Percentiles rank a stretch among this genome's conserved stretches.
phyloP scores from a whole-genome alignment of 2,113 vertebrate genomes.

The Trachemys scripta region DNA sequence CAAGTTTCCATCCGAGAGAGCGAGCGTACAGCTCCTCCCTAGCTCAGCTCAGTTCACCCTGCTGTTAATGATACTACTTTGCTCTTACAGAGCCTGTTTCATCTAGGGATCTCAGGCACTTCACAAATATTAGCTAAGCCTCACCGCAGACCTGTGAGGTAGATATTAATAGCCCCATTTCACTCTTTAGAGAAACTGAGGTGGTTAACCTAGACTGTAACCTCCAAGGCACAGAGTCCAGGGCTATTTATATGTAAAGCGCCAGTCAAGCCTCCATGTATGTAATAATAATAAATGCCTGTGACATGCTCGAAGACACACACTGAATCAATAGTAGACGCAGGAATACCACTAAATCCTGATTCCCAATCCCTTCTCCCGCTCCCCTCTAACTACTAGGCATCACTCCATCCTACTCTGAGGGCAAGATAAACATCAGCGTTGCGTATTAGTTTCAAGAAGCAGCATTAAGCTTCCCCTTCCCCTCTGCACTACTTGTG shows the following conservation, averaged over 20 bases:
- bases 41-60: rapidly evolving
- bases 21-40: not conserved
- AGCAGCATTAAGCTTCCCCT: not conserved
- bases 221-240: not conserved
- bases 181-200: not conserved
- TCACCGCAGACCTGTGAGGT: rapidly evolving
- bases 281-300: not conserved
- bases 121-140: not conserved
- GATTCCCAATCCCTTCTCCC: not conserved
- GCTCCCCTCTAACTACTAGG: rapidly evolving
- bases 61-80: not conserved
- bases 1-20: rapidly evolving
- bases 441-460: not conserved
- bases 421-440: not conserved
- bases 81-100: not conserved
- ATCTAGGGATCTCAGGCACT: not conserved
- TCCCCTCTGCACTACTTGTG: not conserved
- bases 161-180: not conserved
- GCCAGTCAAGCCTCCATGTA: not conserved
- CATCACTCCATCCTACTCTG: rapidly evolving
- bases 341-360: not conserved
- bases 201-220: not conserved
- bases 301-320: not conserved
- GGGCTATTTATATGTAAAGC: not conserved
- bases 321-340: rapidly evolving